phyloP scores from a whole-genome alignment of 2,113 vertebrate genomes.

The Sturnus vulgaris region DNA sequence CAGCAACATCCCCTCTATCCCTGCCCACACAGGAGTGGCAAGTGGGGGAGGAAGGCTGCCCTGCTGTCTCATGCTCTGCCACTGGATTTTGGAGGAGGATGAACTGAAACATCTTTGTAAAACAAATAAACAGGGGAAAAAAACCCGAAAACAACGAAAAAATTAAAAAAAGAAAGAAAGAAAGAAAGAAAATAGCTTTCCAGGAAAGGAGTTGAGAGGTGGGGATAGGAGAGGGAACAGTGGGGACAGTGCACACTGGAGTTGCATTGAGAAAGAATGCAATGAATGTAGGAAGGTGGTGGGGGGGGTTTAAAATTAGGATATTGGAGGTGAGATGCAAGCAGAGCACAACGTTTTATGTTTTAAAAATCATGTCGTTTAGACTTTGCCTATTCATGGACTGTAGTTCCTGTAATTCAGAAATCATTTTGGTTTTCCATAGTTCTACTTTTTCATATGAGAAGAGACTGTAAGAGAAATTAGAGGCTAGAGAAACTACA shows the following conservation, averaged over 20 bases:
- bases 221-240: accelerated
- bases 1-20: background rate
- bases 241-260: too few relatives aligned
- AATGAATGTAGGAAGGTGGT: background rate
- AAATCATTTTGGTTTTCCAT: background rate
- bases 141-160: too few relatives aligned
- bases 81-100: background rate
- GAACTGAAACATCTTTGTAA: background rate
- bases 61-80: background rate
- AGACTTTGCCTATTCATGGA: background rate
- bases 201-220: background rate
- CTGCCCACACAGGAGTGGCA: background rate
- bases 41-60: background rate
- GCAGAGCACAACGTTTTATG: background rate
- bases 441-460: background rate
- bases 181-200: background rate
- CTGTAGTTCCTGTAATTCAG: background rate
- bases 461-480: background rate
- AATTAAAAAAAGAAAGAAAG: background rate
- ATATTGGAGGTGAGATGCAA: background rate
- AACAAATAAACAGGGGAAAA: background rate
- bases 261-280: background rate
- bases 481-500: background rate
- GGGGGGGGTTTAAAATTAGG: background rate
- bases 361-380: background rate